phyloP scores from a whole-genome alignment of 2,888 invertebrate genomes.

The Stramonita haemastoma region DNA sequence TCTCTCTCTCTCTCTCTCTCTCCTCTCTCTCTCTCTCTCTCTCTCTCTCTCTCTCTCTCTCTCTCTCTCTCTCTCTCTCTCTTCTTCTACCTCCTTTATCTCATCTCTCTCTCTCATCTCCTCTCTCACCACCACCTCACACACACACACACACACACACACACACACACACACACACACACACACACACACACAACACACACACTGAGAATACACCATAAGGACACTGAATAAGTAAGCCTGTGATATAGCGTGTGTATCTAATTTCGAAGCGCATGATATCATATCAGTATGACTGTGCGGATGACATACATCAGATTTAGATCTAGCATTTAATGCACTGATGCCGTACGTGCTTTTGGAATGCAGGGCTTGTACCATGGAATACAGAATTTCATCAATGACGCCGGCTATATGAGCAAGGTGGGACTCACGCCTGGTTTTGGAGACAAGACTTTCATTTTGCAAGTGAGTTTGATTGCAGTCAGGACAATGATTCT shows the following conservation, averaged over 20 bases:
- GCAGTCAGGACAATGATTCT: no score
- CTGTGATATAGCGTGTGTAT: not conserved
- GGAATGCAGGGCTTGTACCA: slow-evolving; percentile 83
- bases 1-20: no score
- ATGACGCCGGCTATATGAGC: slow-evolving; percentile 96
- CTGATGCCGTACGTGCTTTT: not conserved
- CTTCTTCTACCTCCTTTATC: no score
- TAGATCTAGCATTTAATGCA: not conserved
- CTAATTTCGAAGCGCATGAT: no score
- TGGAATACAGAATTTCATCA: slow-evolving; percentile 94
- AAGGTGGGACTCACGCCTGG: slow-evolving; percentile 95
- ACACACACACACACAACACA: not conserved
- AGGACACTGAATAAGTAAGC: not conserved
- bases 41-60: no score
- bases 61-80: no score
- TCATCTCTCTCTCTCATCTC: no score
- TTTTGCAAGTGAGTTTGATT: slow-evolving; percentile 83
- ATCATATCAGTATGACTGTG: not conserved
- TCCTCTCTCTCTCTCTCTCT: no score
- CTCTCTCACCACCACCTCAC: no score
- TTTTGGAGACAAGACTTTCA: slow-evolving; percentile 96
- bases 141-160: not conserved
- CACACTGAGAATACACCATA: not conserved
- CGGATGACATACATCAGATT: no score
- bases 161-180: slow-evolving; percentile 16